Base-by-base conservation (phyloP, 1,140 invertebrate species). In the Heliconius eleuchia region DNA sequence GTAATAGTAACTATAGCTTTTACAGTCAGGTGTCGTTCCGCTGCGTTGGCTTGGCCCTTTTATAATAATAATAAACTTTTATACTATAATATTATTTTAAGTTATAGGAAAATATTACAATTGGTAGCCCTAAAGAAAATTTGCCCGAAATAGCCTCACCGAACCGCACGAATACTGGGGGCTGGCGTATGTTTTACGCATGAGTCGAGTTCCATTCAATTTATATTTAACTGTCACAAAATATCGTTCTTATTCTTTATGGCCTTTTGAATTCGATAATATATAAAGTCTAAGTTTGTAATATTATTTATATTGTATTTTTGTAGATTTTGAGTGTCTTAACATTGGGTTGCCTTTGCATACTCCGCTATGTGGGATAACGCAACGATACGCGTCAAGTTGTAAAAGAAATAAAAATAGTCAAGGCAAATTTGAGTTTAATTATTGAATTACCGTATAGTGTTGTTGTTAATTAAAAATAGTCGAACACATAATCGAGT, bases 101-200 rank as follows among this genome's bases (percentile, higher is more conserved):
- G 5, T 7, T 55, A 55, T 23, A 60, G 13, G 0, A 46, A 16
- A 16, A 16, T 0, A 30, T 27, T 66, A 66, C 11, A 66, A 66
- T 27, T 23, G 60, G 60, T 60, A 76, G 30, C 74, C 74, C 60
- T 76, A 76, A 76, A 39, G 39, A 37, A 70, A 23, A 42, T 19
- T 13, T 76, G 34, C 1, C n/a, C 39, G 74, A 76, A 76, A 76
- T 71, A 13, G 30, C 60, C 71, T 71, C 74, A 76, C 57, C 66
- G 57, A 50, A 50, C 37, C 74, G 74, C 60, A 76, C 30, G 60
- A 30, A 39, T 27, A 23, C 74, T 76, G 74, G 66, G 52, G 52
- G n/a, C 16, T 70, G 39, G 39, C 57, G 70, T 71, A 76, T 30
- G 74, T 30, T 76, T 70, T 76, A 60, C 74, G 55, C 37, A 60